These are phyloP conservation scores for Limnephilus lunatus DNA, from an alignment of 2,888 invertebrate genomes.

Conservation along the genomic window DNA sequence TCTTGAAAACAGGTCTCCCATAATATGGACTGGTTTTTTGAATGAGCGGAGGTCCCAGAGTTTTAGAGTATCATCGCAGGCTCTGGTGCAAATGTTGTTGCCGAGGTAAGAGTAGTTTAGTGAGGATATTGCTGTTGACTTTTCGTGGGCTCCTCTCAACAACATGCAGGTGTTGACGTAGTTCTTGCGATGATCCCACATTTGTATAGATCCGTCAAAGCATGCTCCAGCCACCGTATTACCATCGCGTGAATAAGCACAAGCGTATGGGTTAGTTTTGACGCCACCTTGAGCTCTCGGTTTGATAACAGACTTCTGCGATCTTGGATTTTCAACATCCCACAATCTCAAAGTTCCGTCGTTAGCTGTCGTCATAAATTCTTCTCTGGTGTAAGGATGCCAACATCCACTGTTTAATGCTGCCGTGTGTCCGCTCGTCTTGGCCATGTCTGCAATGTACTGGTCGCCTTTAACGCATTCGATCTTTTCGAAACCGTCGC, in stretches of 20 bases:
- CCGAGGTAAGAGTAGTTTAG: constrained; percentile 94
- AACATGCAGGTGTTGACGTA: constrained; percentile 91
- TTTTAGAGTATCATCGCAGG: constrained; percentile 95
- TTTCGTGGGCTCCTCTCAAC: constrained; percentile 88
- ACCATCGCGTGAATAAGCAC: constrained; percentile 90
- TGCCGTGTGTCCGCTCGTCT: constrained; percentile 96
- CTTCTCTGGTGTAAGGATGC: constrained; percentile 93
- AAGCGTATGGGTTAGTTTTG: constrained; percentile 90
- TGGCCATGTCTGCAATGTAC: constrained; percentile 95
- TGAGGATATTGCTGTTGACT: constrained; percentile 88
- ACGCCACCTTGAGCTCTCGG: constrained; percentile 91
- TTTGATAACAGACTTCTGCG: constrained; percentile 91
- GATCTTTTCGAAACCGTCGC: constrained; percentile 95
- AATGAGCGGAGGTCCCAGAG: constrained; percentile 94
- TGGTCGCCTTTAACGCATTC: constrained; percentile 97
- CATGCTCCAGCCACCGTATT: constrained; percentile 94
- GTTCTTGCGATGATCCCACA: constrained; percentile 96
- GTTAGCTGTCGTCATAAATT: constrained; percentile 95
- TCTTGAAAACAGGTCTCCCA: constrained; percentile 85
- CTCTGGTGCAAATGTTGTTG: constrained; percentile 85
- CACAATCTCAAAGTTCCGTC: constrained; percentile 96
- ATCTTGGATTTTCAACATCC: constrained; percentile 88
- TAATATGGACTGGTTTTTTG: constrained; percentile 85
- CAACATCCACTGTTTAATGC: constrained; percentile 93
- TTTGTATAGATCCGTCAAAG: constrained; percentile 95